Evolutionary conservation across 2,888 invertebrate species (phyloP), one percentile per base, ranked within the genome.

Genomic region (Ctena decussata): DNA sequence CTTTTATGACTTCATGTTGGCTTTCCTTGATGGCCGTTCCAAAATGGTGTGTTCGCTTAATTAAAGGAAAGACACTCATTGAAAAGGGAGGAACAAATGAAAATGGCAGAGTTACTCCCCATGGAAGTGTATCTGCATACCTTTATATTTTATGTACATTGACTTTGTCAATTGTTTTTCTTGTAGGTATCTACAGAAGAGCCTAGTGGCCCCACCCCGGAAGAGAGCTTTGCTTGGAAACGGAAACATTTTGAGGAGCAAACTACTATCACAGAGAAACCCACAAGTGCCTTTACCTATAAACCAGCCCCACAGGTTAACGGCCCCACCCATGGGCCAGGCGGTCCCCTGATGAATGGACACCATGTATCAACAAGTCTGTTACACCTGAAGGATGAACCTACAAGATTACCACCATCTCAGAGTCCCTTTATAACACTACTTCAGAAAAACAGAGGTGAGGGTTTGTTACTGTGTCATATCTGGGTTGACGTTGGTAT

Each of bases 401-500:
- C 89, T 24, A 90, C 88, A 74, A 84, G 82, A 24, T 96, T 98
- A 91, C 98, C 98, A 2, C 97, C 97, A 92, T 98, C 97, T 0
- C 98, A 98, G 96, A 98, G 98, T 96, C 98, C 98, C 0, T 98
- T 98, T 8, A 98, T 98, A 92, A 98, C 98, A 0, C 96, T 98
- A 57, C 96, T 98, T 84, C 98, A 98, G 96, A 98, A 98, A 96
- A 98, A 98, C 80, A 97, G 98, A 97, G 98, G 98, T 98, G 96
- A 95, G 95, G 8, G n/a, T n/a, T n/a, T n/a, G n/a, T n/a, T n/a
- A n/a, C n/a, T n/a, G n/a, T n/a, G n/a, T n/a, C n/a, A n/a, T n/a
- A n/a, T n/a, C n/a, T n/a, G n/a, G n/a, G n/a, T n/a, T n/a, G n/a
- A n/a, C n/a, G n/a, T n/a, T n/a, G n/a, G n/a, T n/a, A n/a, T n/a